Evolutionary conservation across 1,140 invertebrate species (phyloP).

Genomic region (Hylaeus volcanicus): DNA sequence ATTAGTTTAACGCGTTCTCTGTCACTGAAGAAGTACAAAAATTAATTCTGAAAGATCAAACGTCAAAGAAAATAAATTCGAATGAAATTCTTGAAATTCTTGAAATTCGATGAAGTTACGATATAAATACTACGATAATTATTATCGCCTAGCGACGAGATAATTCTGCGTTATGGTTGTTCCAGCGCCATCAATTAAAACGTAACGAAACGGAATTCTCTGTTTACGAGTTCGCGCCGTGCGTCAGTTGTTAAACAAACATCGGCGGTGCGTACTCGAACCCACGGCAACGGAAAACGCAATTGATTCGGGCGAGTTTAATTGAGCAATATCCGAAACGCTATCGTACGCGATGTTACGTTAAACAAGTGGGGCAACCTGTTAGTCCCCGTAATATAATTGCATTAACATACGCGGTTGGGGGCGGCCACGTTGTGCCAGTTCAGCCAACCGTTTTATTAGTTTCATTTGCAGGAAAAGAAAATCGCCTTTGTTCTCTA

Average conservation of each 20-base stretch:
- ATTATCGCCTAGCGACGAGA: no score
- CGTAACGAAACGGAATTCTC: background rate
- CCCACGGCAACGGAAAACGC: background rate
- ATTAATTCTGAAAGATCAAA: no score
- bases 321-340: background rate
- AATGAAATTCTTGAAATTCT: no score
- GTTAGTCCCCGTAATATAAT: conserved; percentile 5
- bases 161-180: background rate
- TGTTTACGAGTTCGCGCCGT: background rate
- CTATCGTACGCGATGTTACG: conserved; percentile 1
- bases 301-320: background rate
- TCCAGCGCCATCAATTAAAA: background rate
- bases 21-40: no score
- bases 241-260: conserved; percentile 7
- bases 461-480: background rate
- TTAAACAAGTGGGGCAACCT: conserved; percentile 20
- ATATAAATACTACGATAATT: no score
- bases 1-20: no score
- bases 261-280: background rate
- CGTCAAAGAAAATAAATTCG: no score
- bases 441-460: background rate
- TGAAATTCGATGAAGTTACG: no score
- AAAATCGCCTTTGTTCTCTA: background rate
- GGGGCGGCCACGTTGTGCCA: background rate
- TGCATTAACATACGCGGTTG: background rate